phyloP scores from a whole-genome alignment of 2,113 vertebrate species.

The Prunella fulvescens region DNA sequence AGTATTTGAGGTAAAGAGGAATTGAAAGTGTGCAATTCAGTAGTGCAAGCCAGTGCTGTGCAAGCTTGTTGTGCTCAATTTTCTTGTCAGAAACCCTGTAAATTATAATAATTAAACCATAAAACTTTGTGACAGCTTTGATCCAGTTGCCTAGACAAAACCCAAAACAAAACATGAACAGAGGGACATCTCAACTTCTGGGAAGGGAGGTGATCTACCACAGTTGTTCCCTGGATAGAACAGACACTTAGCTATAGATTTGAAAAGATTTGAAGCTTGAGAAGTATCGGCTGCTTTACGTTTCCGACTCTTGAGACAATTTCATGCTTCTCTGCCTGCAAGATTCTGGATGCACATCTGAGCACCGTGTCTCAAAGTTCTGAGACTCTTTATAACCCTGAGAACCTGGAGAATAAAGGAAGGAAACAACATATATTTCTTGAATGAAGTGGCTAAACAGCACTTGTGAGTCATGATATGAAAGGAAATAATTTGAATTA shows the following conservation, averaged over 20 bases:
- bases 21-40: background rate
- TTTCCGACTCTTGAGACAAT: background rate
- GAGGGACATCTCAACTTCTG: background rate
- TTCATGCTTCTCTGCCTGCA: background rate
- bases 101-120: background rate
- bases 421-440: slow-evolving; percentile 3
- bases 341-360: background rate
- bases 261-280: background rate
- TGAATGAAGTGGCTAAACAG: slow-evolving; percentile 62
- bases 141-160: background rate
- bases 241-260: background rate
- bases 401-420: background rate
- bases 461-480: slow-evolving; percentile 37
- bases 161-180: background rate
- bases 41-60: background rate
- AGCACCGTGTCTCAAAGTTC: background rate
- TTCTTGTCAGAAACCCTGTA: background rate
- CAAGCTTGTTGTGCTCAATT: background rate
- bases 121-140: background rate
- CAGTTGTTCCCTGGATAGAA: background rate
- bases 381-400: background rate
- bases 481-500: slow-evolving; percentile 69
- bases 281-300: background rate
- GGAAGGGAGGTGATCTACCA: background rate
- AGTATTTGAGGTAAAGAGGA: background rate